Conservation (phyloP, 37 sponge, comb jelly and placozoan genomes). For the Spongia lamella region DNA sequence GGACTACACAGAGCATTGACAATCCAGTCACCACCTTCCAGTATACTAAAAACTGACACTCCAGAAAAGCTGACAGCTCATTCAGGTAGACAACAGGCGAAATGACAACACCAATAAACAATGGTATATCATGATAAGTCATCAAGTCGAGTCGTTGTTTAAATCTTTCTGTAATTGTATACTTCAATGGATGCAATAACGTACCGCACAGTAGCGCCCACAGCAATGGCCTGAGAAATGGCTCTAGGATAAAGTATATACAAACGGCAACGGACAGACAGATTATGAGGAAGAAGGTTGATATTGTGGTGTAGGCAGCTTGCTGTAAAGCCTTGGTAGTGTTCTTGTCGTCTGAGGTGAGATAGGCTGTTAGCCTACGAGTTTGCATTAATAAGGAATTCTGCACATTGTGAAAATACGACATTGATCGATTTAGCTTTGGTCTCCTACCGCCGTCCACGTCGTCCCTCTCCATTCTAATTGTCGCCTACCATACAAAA, state of each 20-base stretch:
- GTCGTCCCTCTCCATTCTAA: too few species aligned
- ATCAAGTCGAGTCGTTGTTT: conserved; percentile 41
- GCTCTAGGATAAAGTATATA: conserved; percentile 70
- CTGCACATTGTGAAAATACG: too few species aligned
- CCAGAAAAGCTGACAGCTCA: conserved; percentile 8
- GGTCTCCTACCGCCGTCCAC: too few species aligned
- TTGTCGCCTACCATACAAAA: too few species aligned
- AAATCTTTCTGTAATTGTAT: conserved; percentile 46
- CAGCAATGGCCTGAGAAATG: conserved; percentile 88
- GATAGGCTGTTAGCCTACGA: too few species aligned
- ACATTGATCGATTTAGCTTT: too few species aligned
- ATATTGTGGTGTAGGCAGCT: conserved; percentile 62
- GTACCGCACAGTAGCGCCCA: conserved; percentile 92
- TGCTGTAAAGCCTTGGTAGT: conserved; percentile 14
- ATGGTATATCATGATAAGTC: conserved; percentile 22
- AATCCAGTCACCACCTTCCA: conserved; percentile 10
- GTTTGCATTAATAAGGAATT: too few species aligned
- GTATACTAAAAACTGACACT: not conserved
- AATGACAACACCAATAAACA: conserved; percentile 45
- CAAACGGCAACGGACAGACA: conserved; percentile 46
- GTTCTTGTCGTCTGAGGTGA: too few species aligned
- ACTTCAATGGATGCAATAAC: conserved; percentile 88
- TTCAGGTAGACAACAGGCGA: conserved; percentile 60
- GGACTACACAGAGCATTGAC: conserved; percentile 1
- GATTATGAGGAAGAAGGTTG: conserved; percentile 52